Evolutionary conservation across 2,888 invertebrate species (phyloP), one percentile per base, ranked within the genome.

Genomic region (Alsophila aescularia): DNA sequence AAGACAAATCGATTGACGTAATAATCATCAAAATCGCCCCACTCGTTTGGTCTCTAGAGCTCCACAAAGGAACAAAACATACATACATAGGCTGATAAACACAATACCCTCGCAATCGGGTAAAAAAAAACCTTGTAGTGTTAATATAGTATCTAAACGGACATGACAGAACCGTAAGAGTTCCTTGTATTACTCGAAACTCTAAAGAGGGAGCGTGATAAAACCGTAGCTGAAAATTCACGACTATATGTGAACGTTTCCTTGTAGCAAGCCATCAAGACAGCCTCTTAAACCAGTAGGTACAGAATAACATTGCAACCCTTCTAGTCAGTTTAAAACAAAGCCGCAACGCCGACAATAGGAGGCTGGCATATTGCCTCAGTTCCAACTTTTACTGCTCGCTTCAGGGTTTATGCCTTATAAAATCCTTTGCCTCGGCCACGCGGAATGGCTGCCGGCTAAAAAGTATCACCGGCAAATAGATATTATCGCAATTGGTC

Each of bases 351-450:
- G 73, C 68, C 73, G 76, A 82, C 82, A 81, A 79, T 84, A 80
- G 79, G 77, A 78, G 79, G 81, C 81, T 84, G 85, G 85, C 85
- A 82, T 86, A 86, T 84, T 85, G 86, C 86, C 83, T 82, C 84
- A 75, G 80, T 81, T 65, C 76, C 81, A 75, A 81, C 78, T 85
- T 86, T 86, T 86, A 86, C 81, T 77, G 81, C 79, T 50, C 81
- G 83, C 84, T 87, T 83, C 80, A 73, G 77, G 77, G 77, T 88
- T 88, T 87, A 88, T 86, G 86, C 83, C 81, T 83, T 85, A 86
- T 87, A 85, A 87, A 87, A 85, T 79, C 79, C 83, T 76, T 74
- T 76, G 74, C 77, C 70, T 75, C 77, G 78, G 72, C 83, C 80
- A 77, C 77, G 75, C 72, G 66, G 70, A 76, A 77, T 69, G 62